Evolutionary conservation across 2,113 vertebrate genomes (phyloP).

Genomic region (Cavia aperea): DNA sequence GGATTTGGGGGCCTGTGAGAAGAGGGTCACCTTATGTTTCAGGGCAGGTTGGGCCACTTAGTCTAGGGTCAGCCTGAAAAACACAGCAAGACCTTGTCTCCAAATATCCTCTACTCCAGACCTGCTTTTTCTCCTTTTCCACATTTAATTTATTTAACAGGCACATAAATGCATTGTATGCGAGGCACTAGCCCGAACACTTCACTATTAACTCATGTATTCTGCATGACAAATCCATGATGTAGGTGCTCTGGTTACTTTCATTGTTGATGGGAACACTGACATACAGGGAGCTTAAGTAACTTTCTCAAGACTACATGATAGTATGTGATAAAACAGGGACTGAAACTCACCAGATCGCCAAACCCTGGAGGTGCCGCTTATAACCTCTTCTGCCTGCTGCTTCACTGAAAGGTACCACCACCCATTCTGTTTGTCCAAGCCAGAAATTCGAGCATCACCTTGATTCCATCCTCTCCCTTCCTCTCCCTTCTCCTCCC

Average conservation of each 20-base stretch:
- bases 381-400: background rate
- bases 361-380: background rate
- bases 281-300: background rate
- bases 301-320: background rate
- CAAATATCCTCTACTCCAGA: background rate
- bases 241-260: background rate
- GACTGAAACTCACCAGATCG: background rate
- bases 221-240: background rate
- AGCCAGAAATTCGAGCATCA: background rate
- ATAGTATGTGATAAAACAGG: background rate
- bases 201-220: background rate
- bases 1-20: background rate
- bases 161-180: background rate
- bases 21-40: background rate
- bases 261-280: background rate
- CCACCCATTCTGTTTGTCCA: background rate
- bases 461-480: background rate
- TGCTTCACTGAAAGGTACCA: background rate
- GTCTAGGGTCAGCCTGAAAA: background rate
- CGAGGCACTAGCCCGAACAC: background rate
- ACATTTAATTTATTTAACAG: conserved; percentile 25
- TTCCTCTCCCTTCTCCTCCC: rapidly evolving
- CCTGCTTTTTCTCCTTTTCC: background rate
- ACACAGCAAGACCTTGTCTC: background rate
- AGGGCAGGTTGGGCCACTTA: background rate